Percentiles rank a stretch among this genome's conserved stretches.
phyloP scores from a whole-genome alignment of 2,113 vertebrate genomes.

The Gadus macrocephalus region DNA sequence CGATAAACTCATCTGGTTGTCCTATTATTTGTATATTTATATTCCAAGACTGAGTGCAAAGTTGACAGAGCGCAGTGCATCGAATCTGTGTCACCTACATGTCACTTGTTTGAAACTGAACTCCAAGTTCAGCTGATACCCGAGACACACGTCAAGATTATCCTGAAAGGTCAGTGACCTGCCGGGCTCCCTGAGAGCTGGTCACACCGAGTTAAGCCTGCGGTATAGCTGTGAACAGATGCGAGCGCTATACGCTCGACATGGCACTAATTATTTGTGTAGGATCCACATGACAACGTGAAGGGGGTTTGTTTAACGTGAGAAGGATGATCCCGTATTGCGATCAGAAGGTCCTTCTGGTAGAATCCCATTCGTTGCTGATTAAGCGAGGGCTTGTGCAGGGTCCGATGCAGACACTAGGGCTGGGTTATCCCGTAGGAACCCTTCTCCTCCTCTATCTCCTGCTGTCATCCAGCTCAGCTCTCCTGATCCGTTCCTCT shows the following conservation, averaged over 20 bases:
- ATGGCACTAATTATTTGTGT: constrained; percentile 12
- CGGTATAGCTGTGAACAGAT: constrained; percentile 21
- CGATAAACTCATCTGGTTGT: too few relatives aligned
- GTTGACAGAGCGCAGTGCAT: neutral
- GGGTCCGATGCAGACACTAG: neutral
- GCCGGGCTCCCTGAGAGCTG: constrained; percentile 2
- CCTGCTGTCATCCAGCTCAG: too few relatives aligned
- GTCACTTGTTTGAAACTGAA: neutral
- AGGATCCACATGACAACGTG: constrained; percentile 36
- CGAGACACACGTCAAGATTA: constrained; percentile 4
- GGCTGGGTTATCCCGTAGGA: neutral
- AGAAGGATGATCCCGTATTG: constrained; percentile 35
- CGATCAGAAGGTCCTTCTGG: constrained; percentile 42
- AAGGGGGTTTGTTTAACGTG: constrained; percentile 35
- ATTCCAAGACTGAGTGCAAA: too few relatives aligned
- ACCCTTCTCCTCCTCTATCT: neutral
- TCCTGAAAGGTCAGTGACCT: constrained; percentile 19
- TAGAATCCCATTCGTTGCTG: constrained; percentile 12
- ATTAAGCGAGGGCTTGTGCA: constrained; percentile 2
- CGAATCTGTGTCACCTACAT: neutral
- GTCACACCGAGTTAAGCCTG: constrained; percentile 6
- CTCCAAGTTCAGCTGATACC: constrained; percentile 12
- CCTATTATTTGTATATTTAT: too few relatives aligned
- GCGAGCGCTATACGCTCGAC: neutral
- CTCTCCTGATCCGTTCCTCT: too few relatives aligned